Conservation (phyloP, 2,113 vertebrate species). For the Gallinago media region DNA sequence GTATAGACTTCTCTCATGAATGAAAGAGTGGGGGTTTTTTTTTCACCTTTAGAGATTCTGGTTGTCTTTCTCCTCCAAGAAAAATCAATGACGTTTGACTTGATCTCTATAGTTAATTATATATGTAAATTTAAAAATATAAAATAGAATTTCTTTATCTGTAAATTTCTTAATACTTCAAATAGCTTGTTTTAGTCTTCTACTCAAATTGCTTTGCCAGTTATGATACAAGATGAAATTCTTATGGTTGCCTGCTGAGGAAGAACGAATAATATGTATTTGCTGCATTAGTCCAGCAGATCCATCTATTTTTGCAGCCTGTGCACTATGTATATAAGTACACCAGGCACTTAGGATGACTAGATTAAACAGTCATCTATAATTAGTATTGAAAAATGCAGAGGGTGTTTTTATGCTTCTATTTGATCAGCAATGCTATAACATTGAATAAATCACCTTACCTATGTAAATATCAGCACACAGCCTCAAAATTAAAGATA, state of each 20-base stretch:
- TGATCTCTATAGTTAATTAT: neutral
- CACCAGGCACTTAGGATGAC: neutral
- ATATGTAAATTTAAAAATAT: neutral
- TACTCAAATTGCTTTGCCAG: neutral
- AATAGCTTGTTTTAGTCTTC: neutral
- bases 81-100: conserved; percentile 15
- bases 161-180: neutral
- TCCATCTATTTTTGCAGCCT: conserved; percentile 31
- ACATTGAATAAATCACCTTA: neutral
- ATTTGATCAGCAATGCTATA: neutral
- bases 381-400: conserved; percentile 45
- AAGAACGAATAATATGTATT: neutral
- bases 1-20: neutral
- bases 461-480: neutral
- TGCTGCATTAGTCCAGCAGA: conserved; percentile 40
- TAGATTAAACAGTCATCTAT: neutral
- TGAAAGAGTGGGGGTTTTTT: neutral
- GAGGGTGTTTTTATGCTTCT: neutral
- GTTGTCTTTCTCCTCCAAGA: conserved; percentile 4
- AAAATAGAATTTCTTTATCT: neutral
- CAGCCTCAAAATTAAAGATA: neutral
- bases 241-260: neutral
- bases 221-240: neutral
- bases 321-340: neutral
- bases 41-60: neutral